Conservation (phyloP, 1,140 invertebrate genomes). For the Cydia pomonella region DNA sequence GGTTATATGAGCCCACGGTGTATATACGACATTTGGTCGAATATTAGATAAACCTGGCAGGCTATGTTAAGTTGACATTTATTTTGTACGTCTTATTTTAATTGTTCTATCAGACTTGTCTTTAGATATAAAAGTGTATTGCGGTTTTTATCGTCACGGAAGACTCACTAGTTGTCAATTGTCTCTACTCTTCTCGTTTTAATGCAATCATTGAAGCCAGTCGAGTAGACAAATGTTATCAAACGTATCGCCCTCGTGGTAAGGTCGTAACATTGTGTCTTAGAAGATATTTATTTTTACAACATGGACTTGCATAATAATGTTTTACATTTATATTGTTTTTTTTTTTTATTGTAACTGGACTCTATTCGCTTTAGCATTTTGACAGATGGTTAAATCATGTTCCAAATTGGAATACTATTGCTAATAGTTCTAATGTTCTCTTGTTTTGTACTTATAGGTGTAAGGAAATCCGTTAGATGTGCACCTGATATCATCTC, state of each 20-base stretch:
- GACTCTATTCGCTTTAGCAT: background rate
- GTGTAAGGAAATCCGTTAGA: background rate
- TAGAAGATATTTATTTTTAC: slow-evolving; percentile 33
- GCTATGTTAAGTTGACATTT: background rate
- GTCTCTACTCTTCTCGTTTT: background rate
- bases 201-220: background rate
- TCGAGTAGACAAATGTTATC: slow-evolving; percentile 4
- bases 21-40: no score
- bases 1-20: no score
- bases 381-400: background rate
- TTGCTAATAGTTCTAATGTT: background rate
- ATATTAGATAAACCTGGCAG: no score
- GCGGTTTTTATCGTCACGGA: slow-evolving; percentile 9
- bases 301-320: slow-evolving; percentile 30
- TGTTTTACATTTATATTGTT: slow-evolving; percentile 25
- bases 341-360: slow-evolving; percentile 9
- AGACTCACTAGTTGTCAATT: slow-evolving; percentile 14
- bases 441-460: slow-evolving; percentile 14
- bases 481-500: background rate
- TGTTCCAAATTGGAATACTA: slow-evolving; percentile 11
- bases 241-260: slow-evolving; percentile 8
- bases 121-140: background rate
- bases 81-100: background rate
- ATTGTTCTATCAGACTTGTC: background rate
- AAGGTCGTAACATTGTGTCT: slow-evolving; percentile 26